Evolutionary conservation across 2,113 vertebrate genomes (phyloP), one percentile per base, ranked within the genome.

Genomic region (Chaetorhynchus papuensis): DNA sequence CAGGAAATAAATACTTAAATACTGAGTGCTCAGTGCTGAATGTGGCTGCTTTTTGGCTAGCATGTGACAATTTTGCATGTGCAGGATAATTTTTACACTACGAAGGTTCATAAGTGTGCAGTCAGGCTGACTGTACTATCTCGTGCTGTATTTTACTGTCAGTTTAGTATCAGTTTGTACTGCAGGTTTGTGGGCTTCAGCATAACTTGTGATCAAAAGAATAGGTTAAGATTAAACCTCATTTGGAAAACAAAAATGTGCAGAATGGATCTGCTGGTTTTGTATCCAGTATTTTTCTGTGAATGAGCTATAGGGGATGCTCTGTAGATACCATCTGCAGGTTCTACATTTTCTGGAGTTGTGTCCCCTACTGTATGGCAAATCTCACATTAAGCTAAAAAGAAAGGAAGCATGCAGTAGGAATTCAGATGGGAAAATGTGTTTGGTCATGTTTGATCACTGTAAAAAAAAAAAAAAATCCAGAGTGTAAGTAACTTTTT

Each of bases 1-100:
- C 39, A 77, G 42, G 88, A 96, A 83, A 87, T 89, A 91, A 88
- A 61, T 87, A 23, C 69, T 83, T 89, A 91, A 69, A 42, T 72
- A 65, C 64, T 65, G 66, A 85, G 71, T 60, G 20, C 71, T 84
- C 74, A 68, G 68, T 77, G 72, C 76, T 71, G 54, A 74, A 82
- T 53, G 13, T 84, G 37, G 69, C 87, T 95, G 69, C 44, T 68
- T 66, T 92, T 79, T 56, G 72, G 64, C 20, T 82, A 54, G 30
- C 1, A 1, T 30, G 75, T 83, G 87, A 72, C 18, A 42, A 28
- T 85, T 91, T 79, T 89, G 30, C 50, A 33, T 59, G 17, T 59
- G 45, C 41, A 70, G 44, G 39, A 33, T 70, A 77, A 89, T 70
- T 86, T 33, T 22, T 60, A 19, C 52, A 66, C 56, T 54, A 4